Base-by-base conservation (phyloP, 2,888 invertebrate species). In the Tolmerus cingulatus region DNA sequence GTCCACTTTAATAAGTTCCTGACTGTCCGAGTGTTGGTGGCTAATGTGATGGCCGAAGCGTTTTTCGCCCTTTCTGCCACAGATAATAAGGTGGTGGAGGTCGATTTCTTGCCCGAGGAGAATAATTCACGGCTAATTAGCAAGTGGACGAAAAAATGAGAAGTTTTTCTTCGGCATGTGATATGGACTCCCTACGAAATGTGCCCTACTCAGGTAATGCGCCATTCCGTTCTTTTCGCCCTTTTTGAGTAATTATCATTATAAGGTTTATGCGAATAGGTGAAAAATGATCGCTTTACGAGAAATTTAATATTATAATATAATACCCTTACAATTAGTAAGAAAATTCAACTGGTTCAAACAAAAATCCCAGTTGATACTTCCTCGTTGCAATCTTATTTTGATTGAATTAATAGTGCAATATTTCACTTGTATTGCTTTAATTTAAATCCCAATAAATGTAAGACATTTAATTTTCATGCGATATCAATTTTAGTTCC, bases 1-100 rank as follows among this genome's bases (percentile, higher is more conserved):
- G 82, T 84, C 82, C 82, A 84, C 82, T 84, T 84, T 84, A 57
- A 84, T 84, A 84, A 84, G 57, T 84, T 57, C 37, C 23, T 23
- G 9, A 40, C 2, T 8, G 34, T 12, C 12, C 23, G 30, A 84
- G 37, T 34, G 16, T 23, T 23, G 27, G 66, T 66, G 40, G 23
- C 37, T 66, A 57, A 84, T 84, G 82, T 84, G 57, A 84, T 46
- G 51, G 79, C 51, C 43, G 27, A 79, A 79, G 14, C 82, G 37
- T 16, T 84, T 84, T 84, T 84, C 66, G 57, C 57, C 40, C 66
- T 66, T 84, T 84, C 37, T 66, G 34, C 9, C 30, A 66, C 66
- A 37, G 82, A 40, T 84, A 84, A 84, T 66, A 84, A 66, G 82
- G 40, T 57, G 82, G 82, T 66, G 82, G 66, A 84, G 66, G 40